Percentiles rank a stretch among this genome's conserved stretches.
Evolutionary conservation across 1,140 invertebrate species (phyloP).

Genomic region (Diachasma alloeum): DNA sequence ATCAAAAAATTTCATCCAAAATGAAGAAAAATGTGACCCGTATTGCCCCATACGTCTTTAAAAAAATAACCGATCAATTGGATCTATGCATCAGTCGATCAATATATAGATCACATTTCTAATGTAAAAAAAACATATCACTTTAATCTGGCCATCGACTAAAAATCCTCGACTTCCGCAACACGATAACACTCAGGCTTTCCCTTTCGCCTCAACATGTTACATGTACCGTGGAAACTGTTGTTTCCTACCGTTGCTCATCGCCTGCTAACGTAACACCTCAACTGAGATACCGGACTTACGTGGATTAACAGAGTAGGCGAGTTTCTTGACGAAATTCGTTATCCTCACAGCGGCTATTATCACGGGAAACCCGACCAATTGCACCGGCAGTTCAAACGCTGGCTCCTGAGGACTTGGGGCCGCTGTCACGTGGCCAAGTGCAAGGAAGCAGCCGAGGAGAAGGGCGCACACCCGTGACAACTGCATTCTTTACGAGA

Average conservation of each 20-base stretch:
- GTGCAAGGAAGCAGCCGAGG: slow-evolving; percentile 46
- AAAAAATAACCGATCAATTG: too few species aligned
- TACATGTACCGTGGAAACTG: slow-evolving; percentile 28
- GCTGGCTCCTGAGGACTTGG: slow-evolving; percentile 66
- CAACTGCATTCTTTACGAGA: slow-evolving; percentile 41
- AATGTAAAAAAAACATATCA: too few species aligned
- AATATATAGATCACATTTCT: too few species aligned
- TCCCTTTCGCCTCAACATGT: slow-evolving; percentile 51
- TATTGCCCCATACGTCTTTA: too few species aligned
- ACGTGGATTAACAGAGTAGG: slow-evolving; percentile 84
- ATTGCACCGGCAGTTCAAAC: slow-evolving; percentile 81
- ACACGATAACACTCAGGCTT: slow-evolving; percentile 39
- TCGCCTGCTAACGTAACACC: neutral
- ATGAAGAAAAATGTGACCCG: too few species aligned
- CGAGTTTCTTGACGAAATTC: slow-evolving; percentile 84
- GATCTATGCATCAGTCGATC: too few species aligned
- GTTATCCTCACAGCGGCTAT: slow-evolving; percentile 80
- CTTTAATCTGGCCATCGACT: neutral
- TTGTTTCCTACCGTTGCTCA: slow-evolving; percentile 5
- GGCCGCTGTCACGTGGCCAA: slow-evolving; percentile 50
- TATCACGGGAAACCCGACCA: slow-evolving; percentile 84
- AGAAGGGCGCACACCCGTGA: slow-evolving; percentile 33
- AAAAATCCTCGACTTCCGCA: slow-evolving; percentile 12
- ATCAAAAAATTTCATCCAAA: too few species aligned
- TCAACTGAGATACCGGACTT: slow-evolving; percentile 59